phyloP scores from a whole-genome alignment of 1,140 invertebrate genomes.

The Vanessa tameamea region DNA sequence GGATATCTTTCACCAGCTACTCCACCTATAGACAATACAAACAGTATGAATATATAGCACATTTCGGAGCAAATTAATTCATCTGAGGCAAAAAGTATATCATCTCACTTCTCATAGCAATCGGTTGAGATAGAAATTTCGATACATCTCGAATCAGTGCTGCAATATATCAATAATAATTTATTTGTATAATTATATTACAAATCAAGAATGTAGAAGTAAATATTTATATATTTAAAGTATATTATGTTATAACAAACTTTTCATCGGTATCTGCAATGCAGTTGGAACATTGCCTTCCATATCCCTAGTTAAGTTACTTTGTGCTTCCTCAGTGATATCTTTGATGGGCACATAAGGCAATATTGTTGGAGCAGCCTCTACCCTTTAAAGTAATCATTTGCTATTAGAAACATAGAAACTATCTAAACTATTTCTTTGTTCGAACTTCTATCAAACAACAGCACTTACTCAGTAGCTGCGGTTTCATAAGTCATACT shows the following conservation, averaged over 20 bases:
- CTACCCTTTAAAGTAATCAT: constrained; percentile 42
- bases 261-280: constrained; percentile 56
- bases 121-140: constrained; percentile 54
- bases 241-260: constrained; percentile 34
- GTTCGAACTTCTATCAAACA: background rate
- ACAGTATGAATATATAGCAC: background rate
- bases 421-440: background rate
- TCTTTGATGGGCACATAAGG: constrained; percentile 63
- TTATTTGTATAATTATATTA: background rate
- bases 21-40: constrained; percentile 45
- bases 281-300: constrained; percentile 45
- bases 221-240: background rate
- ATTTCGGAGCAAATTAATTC: background rate
- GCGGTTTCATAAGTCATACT: constrained; percentile 51
- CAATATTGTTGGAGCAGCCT: constrained; percentile 50
- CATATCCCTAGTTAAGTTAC: constrained; percentile 51
- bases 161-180: constrained; percentile 35
- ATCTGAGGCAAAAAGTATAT: background rate
- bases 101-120: constrained; percentile 57
- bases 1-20: constrained; percentile 60
- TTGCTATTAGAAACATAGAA: constrained; percentile 1
- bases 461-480: constrained; percentile 53
- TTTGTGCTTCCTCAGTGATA: constrained; percentile 57
- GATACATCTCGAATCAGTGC: constrained; percentile 52
- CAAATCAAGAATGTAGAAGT: background rate